Conservation (phyloP, 2,113 vertebrate species). For the Hydrochoerus hydrochaeris region DNA sequence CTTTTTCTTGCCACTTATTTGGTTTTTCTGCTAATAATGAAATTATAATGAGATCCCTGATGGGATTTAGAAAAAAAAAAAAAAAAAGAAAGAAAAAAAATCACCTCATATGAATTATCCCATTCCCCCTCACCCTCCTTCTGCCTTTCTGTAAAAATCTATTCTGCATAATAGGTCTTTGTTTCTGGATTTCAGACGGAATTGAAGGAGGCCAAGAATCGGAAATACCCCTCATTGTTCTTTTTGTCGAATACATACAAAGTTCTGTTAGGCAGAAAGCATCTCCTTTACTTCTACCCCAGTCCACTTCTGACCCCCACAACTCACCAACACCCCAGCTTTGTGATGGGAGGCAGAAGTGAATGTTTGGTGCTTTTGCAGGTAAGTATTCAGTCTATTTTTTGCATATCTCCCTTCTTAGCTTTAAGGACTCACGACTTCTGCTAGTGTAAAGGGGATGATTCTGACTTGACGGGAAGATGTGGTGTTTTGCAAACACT, state of each 20-base stretch:
- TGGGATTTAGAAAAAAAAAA: constrained; percentile 81
- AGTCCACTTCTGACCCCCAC: too few relatives aligned
- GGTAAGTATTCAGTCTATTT: neutral
- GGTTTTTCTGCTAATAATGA: constrained; percentile 85
- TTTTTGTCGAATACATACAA: neutral
- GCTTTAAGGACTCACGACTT: neutral
- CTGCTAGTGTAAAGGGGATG: neutral
- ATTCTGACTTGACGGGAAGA: neutral
- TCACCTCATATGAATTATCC: constrained; percentile 79
- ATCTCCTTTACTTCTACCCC: accelerated
- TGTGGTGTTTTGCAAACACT: neutral
- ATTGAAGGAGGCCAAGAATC: constrained; percentile 77
- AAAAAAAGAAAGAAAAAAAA: constrained; percentile 51
- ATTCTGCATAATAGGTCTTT: constrained; percentile 87
- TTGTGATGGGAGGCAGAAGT: neutral
- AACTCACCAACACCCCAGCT: neutral
- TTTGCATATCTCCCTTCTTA: neutral
- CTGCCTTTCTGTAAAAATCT: constrained; percentile 79
- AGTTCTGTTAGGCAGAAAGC: neutral
- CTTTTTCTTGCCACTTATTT: constrained; percentile 83
- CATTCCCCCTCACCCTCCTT: constrained; percentile 54
- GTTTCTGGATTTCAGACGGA: constrained; percentile 82
- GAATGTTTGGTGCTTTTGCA: neutral
- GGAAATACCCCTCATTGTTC: neutral
- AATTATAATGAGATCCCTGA: constrained; percentile 86